Base-by-base conservation (phyloP, 2,888 invertebrate species). In the Ophion slaviceki region DNA sequence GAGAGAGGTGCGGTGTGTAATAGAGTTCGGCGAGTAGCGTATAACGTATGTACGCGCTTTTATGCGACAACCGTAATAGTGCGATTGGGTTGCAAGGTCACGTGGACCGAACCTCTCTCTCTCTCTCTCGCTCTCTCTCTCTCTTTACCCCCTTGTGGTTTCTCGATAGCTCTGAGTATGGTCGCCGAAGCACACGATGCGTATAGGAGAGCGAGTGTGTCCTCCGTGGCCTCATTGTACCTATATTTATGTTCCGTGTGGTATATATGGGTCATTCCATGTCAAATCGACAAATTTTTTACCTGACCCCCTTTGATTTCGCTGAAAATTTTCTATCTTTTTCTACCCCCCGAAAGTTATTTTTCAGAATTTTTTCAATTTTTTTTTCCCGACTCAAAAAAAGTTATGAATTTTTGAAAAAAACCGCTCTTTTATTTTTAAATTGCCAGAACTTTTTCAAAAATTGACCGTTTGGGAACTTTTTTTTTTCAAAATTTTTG, bases 21-120 rank as follows among this genome's bases (percentile, higher is more conserved):
- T 53, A 67, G 74, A 68, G 68, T 45, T 45, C 70, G 62, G 47
- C 64, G 62, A 71, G 66, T 3, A n/a, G 64, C 57, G 28, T 80
- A 80, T 24, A 57, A 75, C 62, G 62, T 75, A 75, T 76, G 72
- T 72, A 85, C 79, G 76, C 82, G 85, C 76, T 85, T 85, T 77
- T 80, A 80, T 85, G 85, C 85, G 82, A 80, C 82, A 82, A 82
- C 82, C 82, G 82, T 85, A 85, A 85, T 85, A 64, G 85, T 80
- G 67, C 80, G 85, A 85, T 85, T 85, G 85, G 80, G 76, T 85
- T 85, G 82, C 85, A 85, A 85, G 85, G 85, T 80, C 85, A 85
- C 82, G 82, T 76, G 80, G 72, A 78, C 68, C 67, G 53, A 24
- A 47, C 82, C 82, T 79, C 75, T 74, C 77, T 40, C 24, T 24